Evolutionary conservation across 2,888 invertebrate species (phyloP).

Genomic region (Proisotoma minuta): DNA sequence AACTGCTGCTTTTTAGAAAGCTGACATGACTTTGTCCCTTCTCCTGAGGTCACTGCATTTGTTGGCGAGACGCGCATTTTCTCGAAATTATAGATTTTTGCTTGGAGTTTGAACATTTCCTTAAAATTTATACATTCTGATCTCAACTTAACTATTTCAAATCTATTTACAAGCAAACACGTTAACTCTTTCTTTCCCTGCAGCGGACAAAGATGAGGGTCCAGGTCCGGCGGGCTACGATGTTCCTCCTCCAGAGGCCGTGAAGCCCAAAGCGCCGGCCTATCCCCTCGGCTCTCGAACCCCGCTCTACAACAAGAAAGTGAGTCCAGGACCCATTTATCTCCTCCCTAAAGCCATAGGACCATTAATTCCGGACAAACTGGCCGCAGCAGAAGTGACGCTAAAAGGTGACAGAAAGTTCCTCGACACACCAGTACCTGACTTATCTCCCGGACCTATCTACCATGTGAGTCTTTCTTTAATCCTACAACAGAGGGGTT

Average conservation of each 20-base stretch:
- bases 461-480: constrained; percentile 11
- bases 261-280: constrained; percentile 23
- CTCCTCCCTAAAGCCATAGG: constrained; percentile 30
- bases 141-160: no score
- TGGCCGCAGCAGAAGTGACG: constrained; percentile 34
- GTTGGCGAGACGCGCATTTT: no score
- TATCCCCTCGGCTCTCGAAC: constrained; percentile 17
- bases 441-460: constrained; percentile 29
- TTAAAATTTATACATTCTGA: no score
- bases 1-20: no score
- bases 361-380: constrained; percentile 32
- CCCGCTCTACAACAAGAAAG: constrained; percentile 19
- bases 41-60: no score
- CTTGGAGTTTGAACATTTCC: no score
- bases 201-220: constrained; percentile 22
- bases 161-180: no score
- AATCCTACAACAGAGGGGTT: no score
- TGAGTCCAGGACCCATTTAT: constrained; percentile 29
- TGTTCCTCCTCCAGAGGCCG: constrained; percentile 15
- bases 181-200: background rate
- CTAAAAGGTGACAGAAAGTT: constrained; percentile 12
- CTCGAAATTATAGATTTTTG: no score
- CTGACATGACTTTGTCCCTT: no score
- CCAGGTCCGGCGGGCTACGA: constrained; percentile 21
- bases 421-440: background rate